phyloP scores from a whole-genome alignment of 2,113 vertebrate genomes.

The Chaenocephalus aceratus region DNA sequence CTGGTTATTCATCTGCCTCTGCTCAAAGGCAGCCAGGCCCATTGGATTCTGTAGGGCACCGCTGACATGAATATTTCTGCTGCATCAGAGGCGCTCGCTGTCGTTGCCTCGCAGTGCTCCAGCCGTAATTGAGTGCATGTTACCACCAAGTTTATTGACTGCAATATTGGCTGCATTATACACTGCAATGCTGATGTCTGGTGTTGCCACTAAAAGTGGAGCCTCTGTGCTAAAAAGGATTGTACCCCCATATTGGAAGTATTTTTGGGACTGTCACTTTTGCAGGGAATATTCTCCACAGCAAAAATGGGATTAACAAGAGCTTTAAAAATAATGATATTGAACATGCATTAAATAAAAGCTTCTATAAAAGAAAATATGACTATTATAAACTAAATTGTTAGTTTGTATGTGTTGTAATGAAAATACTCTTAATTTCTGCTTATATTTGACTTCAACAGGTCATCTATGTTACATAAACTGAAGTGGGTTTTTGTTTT shows the following conservation, averaged over 20 bases:
- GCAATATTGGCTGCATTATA: slow-evolving; percentile 53
- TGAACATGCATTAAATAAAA: not conserved
- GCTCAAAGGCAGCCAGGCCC: slow-evolving; percentile 74
- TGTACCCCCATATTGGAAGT: not conserved
- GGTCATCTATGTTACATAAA: too few relatives aligned
- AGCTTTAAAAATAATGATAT: not conserved
- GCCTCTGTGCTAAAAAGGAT: not conserved
- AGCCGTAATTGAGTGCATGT: slow-evolving; percentile 67
- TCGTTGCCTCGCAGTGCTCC: slow-evolving; percentile 52
- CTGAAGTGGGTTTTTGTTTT: too few relatives aligned
- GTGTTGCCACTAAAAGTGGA: slow-evolving; percentile 17
- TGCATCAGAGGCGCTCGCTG: slow-evolving; percentile 75
- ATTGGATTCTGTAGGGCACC: slow-evolving; percentile 72
- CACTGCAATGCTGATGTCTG: slow-evolving; percentile 42
- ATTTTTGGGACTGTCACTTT: not conserved
- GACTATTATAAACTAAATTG: too few relatives aligned
- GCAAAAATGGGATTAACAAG: not conserved
- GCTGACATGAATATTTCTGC: slow-evolving; percentile 80
- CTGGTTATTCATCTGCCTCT: slow-evolving; percentile 78
- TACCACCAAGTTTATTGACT: slow-evolving; percentile 60
- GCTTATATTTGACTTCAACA: too few relatives aligned
- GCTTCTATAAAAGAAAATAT: not conserved
- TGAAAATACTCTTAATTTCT: too few relatives aligned
- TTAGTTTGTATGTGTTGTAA: too few relatives aligned
- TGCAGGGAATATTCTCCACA: not conserved